Evolutionary conservation across 2,797 vertebrate genomes (phyloP), one percentile per base, ranked within the genome.

Genomic region (Coregonus sp.): DNA sequence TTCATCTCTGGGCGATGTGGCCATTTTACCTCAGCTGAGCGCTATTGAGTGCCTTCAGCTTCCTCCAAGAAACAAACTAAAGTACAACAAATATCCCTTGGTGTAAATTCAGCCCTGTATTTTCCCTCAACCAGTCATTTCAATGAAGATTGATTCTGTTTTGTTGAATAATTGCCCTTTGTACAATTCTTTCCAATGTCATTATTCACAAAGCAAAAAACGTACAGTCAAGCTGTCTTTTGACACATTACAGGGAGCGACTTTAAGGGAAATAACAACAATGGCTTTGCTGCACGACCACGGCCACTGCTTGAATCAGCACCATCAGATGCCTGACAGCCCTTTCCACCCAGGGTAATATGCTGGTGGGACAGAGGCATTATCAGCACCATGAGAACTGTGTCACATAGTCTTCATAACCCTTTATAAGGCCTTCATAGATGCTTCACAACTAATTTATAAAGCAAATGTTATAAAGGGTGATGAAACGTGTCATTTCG

Each of bases 111-210:
- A 70, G 56, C 56, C 69, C 67, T 65, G 75, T 70, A 52, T 78
- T 80, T 81, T 47, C 61, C 37, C 12, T 76, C 6, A 65, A 73
- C 50, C 15, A 50, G 20, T 59, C 56, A 37, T 51, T 56, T 63
- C 18, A 75, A 84, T 79, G 72, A 67, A 80, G 72, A 84, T 80
- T 77, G 74, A 85, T 85, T 86, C 52, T 72, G 78, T 86, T 86
- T 85, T 69, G 77, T 76, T 75, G 73, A 61, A 54, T 85, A 79
- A 84, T 79, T 81, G 82, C 75, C 68, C 70, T 77, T 56, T 54
- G 68, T 59, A 59, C 37, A 71, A n/a, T 59, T 29, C 18, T 76
- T 75, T 78, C 66, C 78, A 79, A 68, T 35, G 25, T 81, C 61
- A 73, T 81, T 80, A 78, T 72, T 14, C 20, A n/a, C 29, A 31